Base-by-base conservation (phyloP, 2,888 invertebrate genomes). In the Ernsta delagoae region DNA sequence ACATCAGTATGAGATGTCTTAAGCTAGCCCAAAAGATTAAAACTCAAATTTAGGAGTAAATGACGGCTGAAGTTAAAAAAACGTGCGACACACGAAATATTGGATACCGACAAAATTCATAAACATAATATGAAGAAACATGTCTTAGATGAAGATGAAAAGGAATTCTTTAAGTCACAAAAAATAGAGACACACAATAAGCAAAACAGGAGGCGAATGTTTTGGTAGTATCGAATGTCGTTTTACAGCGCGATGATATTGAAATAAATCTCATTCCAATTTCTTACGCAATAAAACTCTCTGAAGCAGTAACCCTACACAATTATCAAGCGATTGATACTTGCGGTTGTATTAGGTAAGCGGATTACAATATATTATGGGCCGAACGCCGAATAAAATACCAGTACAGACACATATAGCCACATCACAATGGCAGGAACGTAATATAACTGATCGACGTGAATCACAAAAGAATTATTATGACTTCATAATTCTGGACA, bases 401-500 rank as follows among this genome's bases (percentile, higher is more conserved):
- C 36, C 6, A 36, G n/a, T n/a, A 7, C 36, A 57, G 1, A 36
- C 31, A 34, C n/a, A 9, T 57, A 45, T 45, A 45, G n/a, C 5
- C 56, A 56, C 56, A 56, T 34, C 24, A 56, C 56, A 56, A 56
- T 56, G 56, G 34, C 34, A 56, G 56, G 53, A 56, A 31, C 34
- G 34, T 7, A 24, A 24, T 24, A 9, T 48, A 43, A 48, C n/a
- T 12, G 12, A 12, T 48, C 45, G 45, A 48, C 45, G n/a, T 12
- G 45, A 48, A 12, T 48, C 45, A 48, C n/a, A 48, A 12, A 48
- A 5, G 45, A 4, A n/a, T n/a, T 45, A n/a, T n/a, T 45, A 45
- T n/a, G 45, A 4, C n/a, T 43, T 43, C 7, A 43, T 43, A 43
- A 4, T 43, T 45, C 11, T 45, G 45, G 45, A 45, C n/a, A 45